phyloP scores from a whole-genome alignment of 1,140 invertebrate genomes.

The Hyposmocoma kahamanoa region DNA sequence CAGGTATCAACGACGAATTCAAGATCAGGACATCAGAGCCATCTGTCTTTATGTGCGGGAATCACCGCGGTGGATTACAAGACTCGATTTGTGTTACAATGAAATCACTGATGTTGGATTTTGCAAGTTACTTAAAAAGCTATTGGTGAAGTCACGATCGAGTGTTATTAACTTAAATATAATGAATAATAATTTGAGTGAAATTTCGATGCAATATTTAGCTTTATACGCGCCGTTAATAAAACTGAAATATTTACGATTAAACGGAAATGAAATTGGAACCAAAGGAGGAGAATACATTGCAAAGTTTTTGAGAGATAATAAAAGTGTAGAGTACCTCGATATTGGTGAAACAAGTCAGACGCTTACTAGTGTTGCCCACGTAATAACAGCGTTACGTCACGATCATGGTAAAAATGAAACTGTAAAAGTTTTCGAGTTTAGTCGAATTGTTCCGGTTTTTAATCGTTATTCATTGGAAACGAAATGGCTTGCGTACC shows the following conservation, averaged over 20 bases:
- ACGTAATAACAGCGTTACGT: constrained; percentile 60
- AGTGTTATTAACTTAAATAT: constrained; percentile 68
- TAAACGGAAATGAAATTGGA: constrained; percentile 75
- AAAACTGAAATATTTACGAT: constrained; percentile 62
- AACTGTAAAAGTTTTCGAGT: constrained; percentile 72
- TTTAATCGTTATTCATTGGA: constrained; percentile 54
- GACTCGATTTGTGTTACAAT: constrained; percentile 74
- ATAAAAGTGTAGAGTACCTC: constrained; percentile 59
- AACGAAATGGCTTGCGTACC: constrained; percentile 61
- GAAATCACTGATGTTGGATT: constrained; percentile 72
- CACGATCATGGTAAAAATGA: constrained; percentile 41
- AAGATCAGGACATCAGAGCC: constrained; percentile 62
- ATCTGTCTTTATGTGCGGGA: constrained; percentile 64
- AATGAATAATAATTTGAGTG: constrained; percentile 70
- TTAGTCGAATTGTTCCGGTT: constrained; percentile 71
- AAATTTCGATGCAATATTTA: constrained; percentile 48
- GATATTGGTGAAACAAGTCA: constrained; percentile 75
- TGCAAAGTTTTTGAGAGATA: constrained; percentile 62
- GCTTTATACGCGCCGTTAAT: constrained; percentile 48
- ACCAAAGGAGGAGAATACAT: constrained; percentile 64
- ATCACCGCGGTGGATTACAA: constrained; percentile 56
- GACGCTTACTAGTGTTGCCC: constrained; percentile 67
- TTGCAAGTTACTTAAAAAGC: constrained; percentile 58
- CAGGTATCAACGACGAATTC: constrained; percentile 46
- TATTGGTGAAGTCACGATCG: constrained; percentile 48